phyloP scores from a whole-genome alignment of 2,888 invertebrate species.

The Amphipyra tragopoginis region DNA sequence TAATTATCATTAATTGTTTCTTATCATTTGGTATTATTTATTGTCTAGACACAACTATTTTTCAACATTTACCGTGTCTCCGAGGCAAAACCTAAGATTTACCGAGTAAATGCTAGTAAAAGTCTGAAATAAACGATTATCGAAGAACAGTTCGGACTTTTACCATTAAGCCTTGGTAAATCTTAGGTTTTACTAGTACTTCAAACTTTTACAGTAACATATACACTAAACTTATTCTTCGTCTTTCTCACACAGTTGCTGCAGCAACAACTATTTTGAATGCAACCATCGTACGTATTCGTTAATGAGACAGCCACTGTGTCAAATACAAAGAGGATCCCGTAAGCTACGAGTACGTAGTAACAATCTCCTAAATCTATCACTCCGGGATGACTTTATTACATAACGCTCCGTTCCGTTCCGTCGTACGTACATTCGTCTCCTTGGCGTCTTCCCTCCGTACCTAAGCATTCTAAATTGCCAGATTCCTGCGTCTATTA shows the following conservation, averaged over 20 bases:
- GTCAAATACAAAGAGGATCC: slow-evolving; percentile 50
- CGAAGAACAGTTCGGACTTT: too few relatives aligned
- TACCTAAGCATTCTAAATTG: slow-evolving; percentile 54
- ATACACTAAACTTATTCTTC: too few relatives aligned
- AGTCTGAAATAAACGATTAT: too few relatives aligned
- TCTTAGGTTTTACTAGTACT: too few relatives aligned
- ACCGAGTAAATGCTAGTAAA: too few relatives aligned
- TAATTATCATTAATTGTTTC: too few relatives aligned
- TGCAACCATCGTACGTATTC: slow-evolving; percentile 26
- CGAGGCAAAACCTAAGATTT: too few relatives aligned
- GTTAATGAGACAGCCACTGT: slow-evolving; percentile 48
- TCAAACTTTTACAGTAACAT: too few relatives aligned
- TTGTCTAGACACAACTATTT: too few relatives aligned
- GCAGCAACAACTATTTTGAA: slow-evolving; percentile 17
- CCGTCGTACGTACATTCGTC: slow-evolving; percentile 32
- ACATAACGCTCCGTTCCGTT: slow-evolving; percentile 35
- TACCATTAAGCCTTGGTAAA: too few relatives aligned
- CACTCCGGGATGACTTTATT: slow-evolving; percentile 55
- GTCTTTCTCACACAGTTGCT: neutral
- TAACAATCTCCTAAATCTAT: slow-evolving; percentile 54
- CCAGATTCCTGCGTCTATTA: slow-evolving; percentile 42
- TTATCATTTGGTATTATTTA: too few relatives aligned
- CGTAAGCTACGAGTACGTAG: slow-evolving; percentile 27
- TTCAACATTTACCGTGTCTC: too few relatives aligned
- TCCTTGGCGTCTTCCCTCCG: slow-evolving; percentile 25